phyloP scores from a whole-genome alignment of 1,140 invertebrate species.

The Mactra quadrangularis region DNA sequence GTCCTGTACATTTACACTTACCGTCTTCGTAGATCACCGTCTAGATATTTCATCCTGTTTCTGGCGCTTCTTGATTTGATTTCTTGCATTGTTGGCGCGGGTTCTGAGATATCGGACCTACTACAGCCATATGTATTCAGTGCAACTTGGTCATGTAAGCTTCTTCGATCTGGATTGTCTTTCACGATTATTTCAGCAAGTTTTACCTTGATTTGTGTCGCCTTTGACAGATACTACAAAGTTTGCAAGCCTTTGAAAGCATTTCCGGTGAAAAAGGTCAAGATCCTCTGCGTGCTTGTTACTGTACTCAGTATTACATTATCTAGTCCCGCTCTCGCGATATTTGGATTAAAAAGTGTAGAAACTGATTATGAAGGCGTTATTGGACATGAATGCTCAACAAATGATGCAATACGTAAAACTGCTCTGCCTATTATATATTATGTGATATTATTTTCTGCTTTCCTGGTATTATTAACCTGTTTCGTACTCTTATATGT shows the following conservation, averaged over 20 bases:
- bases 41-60: slow-evolving; percentile 70
- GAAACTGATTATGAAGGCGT: slow-evolving; percentile 48
- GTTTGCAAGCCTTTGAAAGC: slow-evolving; percentile 71
- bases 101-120: slow-evolving; percentile 66
- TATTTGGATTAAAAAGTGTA: slow-evolving; percentile 68
- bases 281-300: slow-evolving; percentile 61
- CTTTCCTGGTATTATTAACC: slow-evolving; percentile 65
- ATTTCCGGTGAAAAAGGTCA: slow-evolving; percentile 65
- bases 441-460: slow-evolving; percentile 65
- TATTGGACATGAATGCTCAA: slow-evolving; percentile 70
- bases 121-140: slow-evolving; percentile 66
- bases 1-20: slow-evolving; percentile 68
- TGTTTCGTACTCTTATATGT: slow-evolving; percentile 67
- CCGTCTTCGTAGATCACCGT: slow-evolving; percentile 64
- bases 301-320: slow-evolving; percentile 56
- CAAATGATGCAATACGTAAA: slow-evolving; percentile 59
- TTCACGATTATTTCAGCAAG: slow-evolving; percentile 67
- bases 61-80: slow-evolving; percentile 68
- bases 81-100: slow-evolving; percentile 67
- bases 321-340: slow-evolving; percentile 66
- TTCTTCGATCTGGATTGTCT: slow-evolving; percentile 65
- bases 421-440: slow-evolving; percentile 64
- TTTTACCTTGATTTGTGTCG: slow-evolving; percentile 69
- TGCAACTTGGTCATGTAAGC: slow-evolving; percentile 64
- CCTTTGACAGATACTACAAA: slow-evolving; percentile 72